These are phyloP conservation scores for Papilio polytes DNA, from an alignment of 1,140 invertebrate species.

Conservation along the genomic window DNA sequence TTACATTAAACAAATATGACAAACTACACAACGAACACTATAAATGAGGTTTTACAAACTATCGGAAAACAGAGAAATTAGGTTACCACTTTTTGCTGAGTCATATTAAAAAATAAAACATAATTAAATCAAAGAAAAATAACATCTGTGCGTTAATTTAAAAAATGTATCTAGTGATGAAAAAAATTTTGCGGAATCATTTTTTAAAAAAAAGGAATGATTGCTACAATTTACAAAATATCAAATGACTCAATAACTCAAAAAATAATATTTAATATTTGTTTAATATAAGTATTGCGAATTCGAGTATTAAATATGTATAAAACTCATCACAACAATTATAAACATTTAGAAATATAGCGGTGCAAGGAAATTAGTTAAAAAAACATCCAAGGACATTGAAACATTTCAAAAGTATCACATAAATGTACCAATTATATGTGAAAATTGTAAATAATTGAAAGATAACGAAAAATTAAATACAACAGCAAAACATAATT, in stretches of 20 bases:
- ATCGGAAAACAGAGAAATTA: constrained; percentile 77
- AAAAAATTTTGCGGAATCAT: background rate
- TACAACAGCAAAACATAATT: constrained; percentile 44
- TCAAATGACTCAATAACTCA: constrained; percentile 30
- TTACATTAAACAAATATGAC: constrained; percentile 76
- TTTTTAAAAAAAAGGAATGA: background rate
- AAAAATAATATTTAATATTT: constrained; percentile 47
- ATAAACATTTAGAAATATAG: constrained; percentile 19
- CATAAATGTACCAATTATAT: constrained; percentile 33
- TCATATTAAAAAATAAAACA: constrained; percentile 58
- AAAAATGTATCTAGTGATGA: background rate
- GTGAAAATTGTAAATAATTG: constrained; percentile 43
- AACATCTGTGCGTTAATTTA: constrained; percentile 19
- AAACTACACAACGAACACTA: constrained; percentile 42
- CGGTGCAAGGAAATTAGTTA: background rate
- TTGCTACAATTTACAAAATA: background rate
- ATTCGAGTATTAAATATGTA: constrained; percentile 40
- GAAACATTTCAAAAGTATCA: constrained; percentile 16
- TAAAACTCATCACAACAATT: constrained; percentile 20
- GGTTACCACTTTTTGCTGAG: constrained; percentile 79
- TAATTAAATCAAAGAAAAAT: constrained; percentile 50
- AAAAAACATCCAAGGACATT: constrained; percentile 17
- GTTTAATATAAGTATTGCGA: constrained; percentile 78
- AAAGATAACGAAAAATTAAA: constrained; percentile 47
- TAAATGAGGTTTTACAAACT: constrained; percentile 39